phyloP scores from a whole-genome alignment of 2,797 vertebrate genomes.

The Anniella stebbinsi region DNA sequence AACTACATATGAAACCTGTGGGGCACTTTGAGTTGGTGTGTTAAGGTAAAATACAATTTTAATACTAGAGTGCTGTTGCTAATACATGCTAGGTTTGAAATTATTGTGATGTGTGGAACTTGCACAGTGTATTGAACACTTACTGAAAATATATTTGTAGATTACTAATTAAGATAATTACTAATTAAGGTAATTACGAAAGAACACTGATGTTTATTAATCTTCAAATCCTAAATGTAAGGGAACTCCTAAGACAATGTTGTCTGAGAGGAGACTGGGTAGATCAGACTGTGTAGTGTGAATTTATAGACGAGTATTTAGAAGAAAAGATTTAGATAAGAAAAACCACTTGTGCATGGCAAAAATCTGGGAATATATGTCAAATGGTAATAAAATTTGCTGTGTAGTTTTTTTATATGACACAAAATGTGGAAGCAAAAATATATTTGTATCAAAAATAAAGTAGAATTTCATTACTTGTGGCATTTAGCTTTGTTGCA shows the following conservation, averaged over 20 bases:
- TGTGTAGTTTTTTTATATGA: constrained; percentile 14
- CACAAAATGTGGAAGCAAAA: background rate
- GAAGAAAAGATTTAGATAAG: constrained; percentile 17
- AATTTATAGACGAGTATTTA: background rate
- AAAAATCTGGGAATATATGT: constrained; percentile 16
- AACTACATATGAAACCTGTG: constrained; percentile 35
- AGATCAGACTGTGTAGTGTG: background rate
- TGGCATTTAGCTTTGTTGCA: background rate
- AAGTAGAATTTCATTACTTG: constrained; percentile 12
- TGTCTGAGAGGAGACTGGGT: background rate
- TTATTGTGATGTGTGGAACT: constrained; percentile 11
- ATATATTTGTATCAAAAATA: constrained; percentile 33
- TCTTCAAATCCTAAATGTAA: background rate
- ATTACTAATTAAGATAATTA: background rate
- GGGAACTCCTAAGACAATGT: background rate
- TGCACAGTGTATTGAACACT: background rate
- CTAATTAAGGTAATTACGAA: background rate
- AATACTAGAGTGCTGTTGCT: constrained; percentile 39
- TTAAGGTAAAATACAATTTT: constrained; percentile 56
- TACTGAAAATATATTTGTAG: background rate
- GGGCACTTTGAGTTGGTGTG: constrained; percentile 47
- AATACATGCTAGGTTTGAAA: constrained; percentile 19
- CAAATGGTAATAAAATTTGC: constrained; percentile 4
- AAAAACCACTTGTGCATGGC: constrained; percentile 22
- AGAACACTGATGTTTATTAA: background rate